phyloP scores from a whole-genome alignment of 1,140 invertebrate species.

The Drepana arcuata region DNA sequence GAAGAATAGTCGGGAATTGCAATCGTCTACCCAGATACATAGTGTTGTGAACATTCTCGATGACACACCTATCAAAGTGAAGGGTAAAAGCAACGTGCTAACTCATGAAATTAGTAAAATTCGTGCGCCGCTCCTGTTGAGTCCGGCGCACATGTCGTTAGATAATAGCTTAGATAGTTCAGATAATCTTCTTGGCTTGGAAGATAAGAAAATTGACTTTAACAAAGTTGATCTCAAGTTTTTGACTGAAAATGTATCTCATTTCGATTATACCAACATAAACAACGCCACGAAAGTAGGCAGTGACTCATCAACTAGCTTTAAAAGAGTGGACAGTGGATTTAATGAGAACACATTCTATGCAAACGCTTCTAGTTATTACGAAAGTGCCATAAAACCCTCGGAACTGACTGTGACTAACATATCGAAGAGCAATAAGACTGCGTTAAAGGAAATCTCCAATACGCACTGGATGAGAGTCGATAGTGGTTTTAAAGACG shows the following conservation, averaged over 20 bases:
- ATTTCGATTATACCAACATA: slow-evolving; percentile 28
- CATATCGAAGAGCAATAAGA: slow-evolving; percentile 34
- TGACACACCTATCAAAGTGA: slow-evolving; percentile 52
- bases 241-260: slow-evolving; percentile 48
- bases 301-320: slow-evolving; percentile 38
- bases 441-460: slow-evolving; percentile 54
- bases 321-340: slow-evolving; percentile 63
- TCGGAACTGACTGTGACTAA: slow-evolving; percentile 60
- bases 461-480: slow-evolving; percentile 62
- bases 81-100: slow-evolving; percentile 33
- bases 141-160: slow-evolving; percentile 55
- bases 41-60: slow-evolving; percentile 29
- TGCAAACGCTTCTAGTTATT: slow-evolving; percentile 55
- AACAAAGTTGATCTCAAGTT: slow-evolving; percentile 64
- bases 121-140: slow-evolving; percentile 23
- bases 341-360: slow-evolving; percentile 62
- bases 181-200: slow-evolving; percentile 43
- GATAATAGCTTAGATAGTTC: slow-evolving; percentile 59
- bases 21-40: slow-evolving; percentile 38
- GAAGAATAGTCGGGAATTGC: slow-evolving; percentile 22
- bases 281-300: slow-evolving; percentile 26
- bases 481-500: slow-evolving; percentile 67
- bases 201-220: slow-evolving; percentile 60
- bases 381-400: slow-evolving; percentile 64
- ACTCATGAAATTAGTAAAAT: slow-evolving; percentile 60